Base-by-base conservation (phyloP, 2,113 vertebrate genomes). In the Campylorhamphus procurvoides region DNA sequence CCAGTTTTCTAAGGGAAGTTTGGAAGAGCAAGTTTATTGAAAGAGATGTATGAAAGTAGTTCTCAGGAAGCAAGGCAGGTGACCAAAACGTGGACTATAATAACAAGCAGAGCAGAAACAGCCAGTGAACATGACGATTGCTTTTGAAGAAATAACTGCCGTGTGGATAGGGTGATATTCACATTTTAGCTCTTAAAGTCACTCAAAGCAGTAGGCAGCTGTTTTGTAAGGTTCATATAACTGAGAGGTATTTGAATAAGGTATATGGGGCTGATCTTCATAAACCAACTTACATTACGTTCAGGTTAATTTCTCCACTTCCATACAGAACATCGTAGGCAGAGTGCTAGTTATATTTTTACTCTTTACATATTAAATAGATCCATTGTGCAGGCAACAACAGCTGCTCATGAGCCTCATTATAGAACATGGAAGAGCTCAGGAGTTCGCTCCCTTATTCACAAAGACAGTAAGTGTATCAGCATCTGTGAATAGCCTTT, bases 381-480 rank as follows among this genome's bases (percentile, higher is more conserved):
- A 94, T 27, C 15, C 20, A 87, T 76, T 79, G 44, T 73, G 90
- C 62, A 91, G 76, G 47, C 94, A 94, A 59, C n/a, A 93, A 47
- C 93, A 84, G 89, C 87, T 97, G 95, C 60, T 97, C 85, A 64
- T 56, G 44, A 95, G 77, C 82, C 59, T 91, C 89, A 83, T 96
- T 96, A 77, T 79, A 94, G 83, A 88, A 63, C 78, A 94, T 72
- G 83, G 44, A 95, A 96, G 93, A 96, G 52, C 94, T 98, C 96
- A 87, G 88, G 91, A 93, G 95, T 84, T 97, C 94, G 74, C 76
- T 96, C 89, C 94, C 93, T 98, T 97, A 96, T 96, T 93, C 74
- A 83, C 29, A 69, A 79, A 93, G 95, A 96, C 96, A 97, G 87
- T 94, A 93, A 97, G 87, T 95, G 69, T 87, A 68, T 47, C 82